Base-by-base conservation (phyloP, 2,113 vertebrate genomes). In the Gallinago jamesoni region DNA sequence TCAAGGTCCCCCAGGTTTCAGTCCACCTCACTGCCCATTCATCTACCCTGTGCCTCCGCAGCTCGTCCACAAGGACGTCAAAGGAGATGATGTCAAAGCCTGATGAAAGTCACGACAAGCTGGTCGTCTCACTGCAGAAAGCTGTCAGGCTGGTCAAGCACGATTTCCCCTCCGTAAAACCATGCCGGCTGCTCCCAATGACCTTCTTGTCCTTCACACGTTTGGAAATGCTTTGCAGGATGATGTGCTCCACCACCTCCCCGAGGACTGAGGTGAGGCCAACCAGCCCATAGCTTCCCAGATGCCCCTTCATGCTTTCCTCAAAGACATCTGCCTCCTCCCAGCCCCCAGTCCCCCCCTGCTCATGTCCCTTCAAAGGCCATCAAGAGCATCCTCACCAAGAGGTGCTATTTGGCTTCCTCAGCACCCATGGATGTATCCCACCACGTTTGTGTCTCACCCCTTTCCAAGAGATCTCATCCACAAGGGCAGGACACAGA, bases 281-380 rank as follows among this genome's bases (percentile, higher is more conserved):
- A 0, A 35, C 18, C n/a, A 64, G 22, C 48, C 48, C 6, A 3
- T 19, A 53, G 19, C 41, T 81, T 41, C 66, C 35, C 37, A 41
- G 39, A 60, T 50, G 45, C 39, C 74, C n/a, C 45, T 60, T 57
- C 35, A 6, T 4, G 27, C 75, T 55, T 64, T 64, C 74, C n/a
- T 53, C 18, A 1, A 35, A 74, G 56, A 6, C 37, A 41, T 33
- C 10, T 7, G 3, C 35, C 15, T n/a, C 47, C 50, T 84, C 59
- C 25, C n/a, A 12, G 48, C 5, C 27, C 25, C 17, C 41, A 30
- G 43, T 41, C 72, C 39, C 15, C 31, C 2, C 18, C 31, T 2
- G 0, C 24, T n/a, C 41, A 14, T 0, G 0, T 59, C 48, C 53
- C 35, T 55, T 48, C 6, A 9, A 59, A 70, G n/a, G 12, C 31